Evolutionary conservation across 2,113 vertebrate species (phyloP).

Genomic region (Parotia lawesii): DNA sequence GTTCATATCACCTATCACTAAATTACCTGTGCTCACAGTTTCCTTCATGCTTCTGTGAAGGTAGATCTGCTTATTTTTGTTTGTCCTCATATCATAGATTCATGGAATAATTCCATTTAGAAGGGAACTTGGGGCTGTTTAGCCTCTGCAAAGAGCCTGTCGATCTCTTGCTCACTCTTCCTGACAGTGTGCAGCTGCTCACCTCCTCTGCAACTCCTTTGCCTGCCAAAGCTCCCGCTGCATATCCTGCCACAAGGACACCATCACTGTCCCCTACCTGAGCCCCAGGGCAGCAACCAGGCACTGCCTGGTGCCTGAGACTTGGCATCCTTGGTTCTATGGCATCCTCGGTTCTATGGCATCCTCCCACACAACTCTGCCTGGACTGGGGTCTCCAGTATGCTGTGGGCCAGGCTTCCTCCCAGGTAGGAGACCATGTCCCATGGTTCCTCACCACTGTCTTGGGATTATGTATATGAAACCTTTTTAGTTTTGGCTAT

Average conservation of each 20-base stretch:
- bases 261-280: accelerated
- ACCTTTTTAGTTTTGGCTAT: neutral
- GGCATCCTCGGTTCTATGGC: neutral
- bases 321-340: neutral
- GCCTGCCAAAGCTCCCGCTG: neutral
- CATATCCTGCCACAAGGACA: neutral
- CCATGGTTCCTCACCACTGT: neutral
- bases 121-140: neutral
- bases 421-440: neutral
- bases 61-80: neutral
- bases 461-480: neutral
- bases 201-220: neutral
- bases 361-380: neutral
- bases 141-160: neutral
- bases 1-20: neutral
- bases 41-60: neutral
- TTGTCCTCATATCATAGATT: neutral
- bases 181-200: neutral
- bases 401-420: neutral
- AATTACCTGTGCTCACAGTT: neutral
- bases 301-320: neutral
- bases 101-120: neutral
- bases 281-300: neutral
- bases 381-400: neutral
- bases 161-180: neutral